These are phyloP conservation scores for Falco cherrug DNA, from an alignment of 2,797 vertebrate genomes.

Conservation along the genomic window DNA sequence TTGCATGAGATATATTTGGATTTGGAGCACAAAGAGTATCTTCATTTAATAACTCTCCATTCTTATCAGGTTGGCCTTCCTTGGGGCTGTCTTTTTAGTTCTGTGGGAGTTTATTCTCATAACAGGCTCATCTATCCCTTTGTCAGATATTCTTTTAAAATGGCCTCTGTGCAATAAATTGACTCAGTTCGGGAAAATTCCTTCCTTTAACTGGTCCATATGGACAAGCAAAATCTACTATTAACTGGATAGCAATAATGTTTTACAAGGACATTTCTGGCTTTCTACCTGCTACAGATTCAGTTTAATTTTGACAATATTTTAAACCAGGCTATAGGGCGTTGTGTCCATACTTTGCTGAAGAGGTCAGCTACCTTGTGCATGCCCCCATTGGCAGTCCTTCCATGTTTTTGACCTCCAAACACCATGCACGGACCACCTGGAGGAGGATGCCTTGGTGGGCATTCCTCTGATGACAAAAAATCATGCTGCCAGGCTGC, in stretches of 20 bases:
- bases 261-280: slow-evolving; percentile 14
- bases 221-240: slow-evolving; percentile 7
- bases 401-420: background rate
- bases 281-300: background rate
- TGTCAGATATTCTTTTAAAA: slow-evolving; percentile 52
- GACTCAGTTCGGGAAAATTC: slow-evolving; percentile 11
- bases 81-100: slow-evolving; percentile 55
- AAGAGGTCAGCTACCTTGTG: background rate
- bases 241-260: background rate
- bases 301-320: background rate
- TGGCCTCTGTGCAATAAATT: slow-evolving; percentile 5
- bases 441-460: background rate
- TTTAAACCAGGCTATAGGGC: background rate
- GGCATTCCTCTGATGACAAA: background rate
- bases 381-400: background rate
- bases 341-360: background rate
- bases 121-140: slow-evolving; percentile 34
- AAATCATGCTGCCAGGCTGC: background rate
- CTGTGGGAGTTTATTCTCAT: slow-evolving; percentile 51
- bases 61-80: slow-evolving; percentile 50
- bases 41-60: slow-evolving; percentile 51
- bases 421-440: background rate
- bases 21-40: slow-evolving; percentile 54
- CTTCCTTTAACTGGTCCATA: background rate
- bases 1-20: slow-evolving; percentile 66